Evolutionary conservation across 2,797 vertebrate genomes (phyloP), one percentile per base, ranked within the genome.

Genomic region (Oryzias dopingdopingensis): DNA sequence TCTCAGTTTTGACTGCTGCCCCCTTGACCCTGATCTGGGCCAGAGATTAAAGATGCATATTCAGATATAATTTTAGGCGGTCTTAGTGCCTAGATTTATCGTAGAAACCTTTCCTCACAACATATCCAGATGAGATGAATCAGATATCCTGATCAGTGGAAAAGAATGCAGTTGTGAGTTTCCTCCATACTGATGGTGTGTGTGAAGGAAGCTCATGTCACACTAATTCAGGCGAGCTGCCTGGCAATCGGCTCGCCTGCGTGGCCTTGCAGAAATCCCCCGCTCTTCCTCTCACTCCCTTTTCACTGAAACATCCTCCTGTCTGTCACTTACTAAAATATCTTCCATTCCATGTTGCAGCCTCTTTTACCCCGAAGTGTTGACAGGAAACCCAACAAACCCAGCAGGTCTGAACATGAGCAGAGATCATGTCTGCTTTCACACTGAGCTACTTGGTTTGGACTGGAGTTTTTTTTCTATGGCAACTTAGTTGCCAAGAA

Each of bases 211-310:
- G 42, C 26, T 49, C 32, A 47, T 57, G 62, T 60, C 59, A 12
- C 37, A 50, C 42, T 62, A 65, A 66, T 70, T 60, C 58, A 64
- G 57, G 66, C 54, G 46, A 63, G 49, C 77, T 82, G 75, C 80
- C 77, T 82, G 85, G 85, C 82, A 74, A 72, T 60, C 68, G 18
- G 77, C 56, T 79, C 50, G 70, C 81, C 54, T 84, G 78, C 69
- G 63, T 85, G 81, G 80, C 83, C 82, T 71, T 55, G 44, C 65
- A 59, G 66, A 52, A 61, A 24, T 22, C 50, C 42, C 4, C 8
- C n/a, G 44, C 43, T 48, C 67, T 32, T 65, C 48, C 42, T 60
- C 6, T 55, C 16, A 52, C 32, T 42, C 57, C 47, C 49, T 18
- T 48, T 47, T 56, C 44, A 4, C 52, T 23, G 8, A 55, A 49